Base-by-base conservation (phyloP, 2,888 invertebrate species). In the Drosophila kokeensis region DNA sequence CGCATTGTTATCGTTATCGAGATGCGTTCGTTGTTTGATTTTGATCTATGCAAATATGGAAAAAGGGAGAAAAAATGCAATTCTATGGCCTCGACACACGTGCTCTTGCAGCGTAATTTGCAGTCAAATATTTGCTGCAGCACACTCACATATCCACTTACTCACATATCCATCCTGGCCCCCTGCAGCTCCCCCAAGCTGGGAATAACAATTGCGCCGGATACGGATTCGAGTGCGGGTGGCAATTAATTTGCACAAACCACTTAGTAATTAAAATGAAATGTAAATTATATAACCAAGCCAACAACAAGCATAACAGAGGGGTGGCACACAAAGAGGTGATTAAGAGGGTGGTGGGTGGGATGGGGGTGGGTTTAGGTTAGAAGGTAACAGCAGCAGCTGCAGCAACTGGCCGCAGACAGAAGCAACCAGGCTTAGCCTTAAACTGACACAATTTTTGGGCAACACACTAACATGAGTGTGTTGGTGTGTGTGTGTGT, bases 201-300 rank as follows among this genome's bases (percentile, higher is more conserved):
- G 21, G 42, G 42, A 63, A 66, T 48, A 69, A 65, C 62, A 63
- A 30, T 53, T 30, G 62, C 48, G 32, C 30, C 10, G 61, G 36
- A 58, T 60, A 55, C 58, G 57, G 65, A 57, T 66, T 50, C 52
- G 32, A 64, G 73, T 70, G 77, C 66, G 71, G 60, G 69, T 72
- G 89, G 89, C 86, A 87, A 83, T 87, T 87, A 89, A 89, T 87
- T 87, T 89, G 73, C 79, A 79, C 80, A 81, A 82, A 81, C 87
- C 87, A 82, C 85, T 89, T 78, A 79, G 87, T 84, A 87, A 87
- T 87, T 87, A 87, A 87, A 87, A 87, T 87, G 82, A 74, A 89
- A 89, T 89, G 87, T 87, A 89, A 89, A 87, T 87, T 84, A 89
- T 87, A 83, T 68, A 69, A 62, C 69, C 72, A 72, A 68, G 67